Conservation (phyloP, 2,797 vertebrate genomes). For the Gallirallus australis region DNA sequence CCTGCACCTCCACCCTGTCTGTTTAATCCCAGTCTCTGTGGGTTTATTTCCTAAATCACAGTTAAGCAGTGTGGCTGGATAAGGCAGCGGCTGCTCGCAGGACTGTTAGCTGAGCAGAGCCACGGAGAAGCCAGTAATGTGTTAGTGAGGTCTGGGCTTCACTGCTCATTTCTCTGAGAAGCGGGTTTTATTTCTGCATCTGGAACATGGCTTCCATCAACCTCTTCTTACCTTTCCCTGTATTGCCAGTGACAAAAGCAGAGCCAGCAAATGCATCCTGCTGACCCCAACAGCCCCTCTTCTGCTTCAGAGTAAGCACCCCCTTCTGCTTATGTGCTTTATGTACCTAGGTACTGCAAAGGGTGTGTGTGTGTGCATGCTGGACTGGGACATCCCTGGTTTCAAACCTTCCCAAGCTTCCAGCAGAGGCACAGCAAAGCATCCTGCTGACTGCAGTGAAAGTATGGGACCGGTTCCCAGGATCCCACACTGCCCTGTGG, state of each 20-base stretch:
- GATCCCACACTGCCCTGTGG: background rate
- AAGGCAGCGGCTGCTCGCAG: conserved; percentile 61
- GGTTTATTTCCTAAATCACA: conserved; percentile 60
- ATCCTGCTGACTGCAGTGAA: background rate
- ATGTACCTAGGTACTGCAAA: background rate
- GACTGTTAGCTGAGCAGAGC: background rate
- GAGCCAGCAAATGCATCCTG: background rate
- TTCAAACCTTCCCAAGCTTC: background rate
- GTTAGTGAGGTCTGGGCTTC: background rate
- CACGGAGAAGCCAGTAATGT: fast-evolving
- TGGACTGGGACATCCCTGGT: background rate
- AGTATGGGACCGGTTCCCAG: background rate
- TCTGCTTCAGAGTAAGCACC: background rate
- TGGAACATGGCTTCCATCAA: background rate
- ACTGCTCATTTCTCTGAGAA: background rate
- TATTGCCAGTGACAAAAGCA: background rate
- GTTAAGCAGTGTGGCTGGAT: conserved; percentile 17
- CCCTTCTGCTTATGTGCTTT: background rate
- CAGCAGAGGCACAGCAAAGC: background rate
- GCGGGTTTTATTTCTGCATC: background rate
- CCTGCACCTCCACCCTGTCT: background rate
- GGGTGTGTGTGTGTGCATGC: no score
- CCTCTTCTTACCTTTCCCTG: fast-evolving
- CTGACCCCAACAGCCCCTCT: fast-evolving
- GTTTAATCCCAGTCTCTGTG: conserved; percentile 34